These are phyloP conservation scores for Trinectes maculatus DNA, from an alignment of 2,113 vertebrate genomes.

Conservation along the genomic window DNA sequence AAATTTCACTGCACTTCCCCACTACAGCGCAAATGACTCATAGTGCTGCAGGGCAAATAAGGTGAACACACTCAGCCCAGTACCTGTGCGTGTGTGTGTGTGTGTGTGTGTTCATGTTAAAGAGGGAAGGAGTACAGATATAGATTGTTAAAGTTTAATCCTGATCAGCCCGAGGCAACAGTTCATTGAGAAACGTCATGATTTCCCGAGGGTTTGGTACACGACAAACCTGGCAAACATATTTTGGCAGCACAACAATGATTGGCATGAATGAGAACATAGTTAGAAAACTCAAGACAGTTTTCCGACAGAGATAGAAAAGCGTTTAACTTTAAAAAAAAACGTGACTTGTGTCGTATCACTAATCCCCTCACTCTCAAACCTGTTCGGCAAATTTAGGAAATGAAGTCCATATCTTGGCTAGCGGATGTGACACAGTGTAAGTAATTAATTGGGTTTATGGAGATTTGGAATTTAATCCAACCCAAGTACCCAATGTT, in stretches of 20 bases:
- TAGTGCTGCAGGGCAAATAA: slow-evolving; percentile 32
- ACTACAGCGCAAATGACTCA: slow-evolving; percentile 14
- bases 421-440: background rate
- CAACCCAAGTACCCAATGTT: slow-evolving; percentile 32
- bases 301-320: too few relatives aligned
- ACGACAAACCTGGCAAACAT: slow-evolving; percentile 51
- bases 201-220: slow-evolving; percentile 19
- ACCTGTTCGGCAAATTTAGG: too few relatives aligned
- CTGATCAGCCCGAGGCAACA: slow-evolving; percentile 17
- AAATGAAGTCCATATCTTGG: slow-evolving; percentile 2
- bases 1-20: slow-evolving; percentile 16
- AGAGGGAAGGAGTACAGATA: slow-evolving; percentile 14
- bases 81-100: background rate
- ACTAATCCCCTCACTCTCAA: too few relatives aligned
- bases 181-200: slow-evolving; percentile 53
- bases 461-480: slow-evolving; percentile 44
- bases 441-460: slow-evolving; percentile 35
- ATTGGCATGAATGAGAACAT: slow-evolving; percentile 7
- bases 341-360: too few relatives aligned
- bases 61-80: slow-evolving; percentile 9
- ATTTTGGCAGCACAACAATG: slow-evolving; percentile 17
- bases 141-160: slow-evolving; percentile 50
- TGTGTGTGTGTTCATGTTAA: too few relatives aligned
- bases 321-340: too few relatives aligned
- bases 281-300: too few relatives aligned